phyloP scores from a whole-genome alignment of 1,140 invertebrate species.

The Drosophila ironensis region DNA sequence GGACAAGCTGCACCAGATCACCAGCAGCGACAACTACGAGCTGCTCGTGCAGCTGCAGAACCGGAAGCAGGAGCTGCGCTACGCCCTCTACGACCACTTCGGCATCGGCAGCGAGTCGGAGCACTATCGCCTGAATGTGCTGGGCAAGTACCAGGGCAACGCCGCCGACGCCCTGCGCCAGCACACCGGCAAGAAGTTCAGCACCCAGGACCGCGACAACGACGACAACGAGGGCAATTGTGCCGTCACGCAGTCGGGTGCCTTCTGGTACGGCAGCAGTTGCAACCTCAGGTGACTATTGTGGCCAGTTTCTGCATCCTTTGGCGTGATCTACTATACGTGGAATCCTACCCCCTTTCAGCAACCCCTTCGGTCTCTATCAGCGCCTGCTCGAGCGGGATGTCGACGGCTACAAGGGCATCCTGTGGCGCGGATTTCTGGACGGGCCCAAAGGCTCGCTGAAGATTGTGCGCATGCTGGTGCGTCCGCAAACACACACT shows the following conservation, averaged over 20 bases:
- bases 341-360: neutral
- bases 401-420: slow-evolving; percentile 52
- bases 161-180: slow-evolving; percentile 55
- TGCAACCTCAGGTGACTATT: slow-evolving; percentile 54
- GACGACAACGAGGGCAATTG: slow-evolving; percentile 59
- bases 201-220: slow-evolving; percentile 53
- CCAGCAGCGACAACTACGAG: slow-evolving; percentile 52
- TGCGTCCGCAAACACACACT: slow-evolving; percentile 46
- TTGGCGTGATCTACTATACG: too few species aligned
- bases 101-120: slow-evolving; percentile 57
- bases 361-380: slow-evolving; percentile 64
- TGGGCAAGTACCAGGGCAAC: slow-evolving; percentile 54
- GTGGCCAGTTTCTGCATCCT: too few species aligned
- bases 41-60: slow-evolving; percentile 55
- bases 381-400: slow-evolving; percentile 51
- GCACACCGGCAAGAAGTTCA: slow-evolving; percentile 63
- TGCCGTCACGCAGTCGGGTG: slow-evolving; percentile 45
- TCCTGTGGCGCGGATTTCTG: slow-evolving; percentile 60
- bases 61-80: slow-evolving; percentile 46
- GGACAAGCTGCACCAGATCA: slow-evolving; percentile 57
- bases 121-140: slow-evolving; percentile 54
- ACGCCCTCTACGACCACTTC: slow-evolving; percentile 65
- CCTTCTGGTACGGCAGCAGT: slow-evolving; percentile 60
- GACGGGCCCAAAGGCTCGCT: slow-evolving; percentile 64
- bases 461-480: slow-evolving; percentile 47